phyloP scores from a whole-genome alignment of 2,113 vertebrate genomes.

The Aplodontia rufa region DNA sequence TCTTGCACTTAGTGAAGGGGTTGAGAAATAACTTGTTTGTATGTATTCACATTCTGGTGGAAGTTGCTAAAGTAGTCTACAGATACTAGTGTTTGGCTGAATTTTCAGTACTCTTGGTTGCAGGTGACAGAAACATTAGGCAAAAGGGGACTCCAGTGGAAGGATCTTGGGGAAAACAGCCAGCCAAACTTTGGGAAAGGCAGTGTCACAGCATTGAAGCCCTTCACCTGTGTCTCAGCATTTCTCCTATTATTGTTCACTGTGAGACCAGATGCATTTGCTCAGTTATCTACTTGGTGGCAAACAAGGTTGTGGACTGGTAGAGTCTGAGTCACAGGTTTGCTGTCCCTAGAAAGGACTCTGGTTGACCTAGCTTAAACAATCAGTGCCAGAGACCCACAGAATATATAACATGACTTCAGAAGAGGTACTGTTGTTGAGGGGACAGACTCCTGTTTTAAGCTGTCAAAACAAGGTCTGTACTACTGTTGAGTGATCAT shows the following conservation, averaged over 20 bases:
- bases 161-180: background rate
- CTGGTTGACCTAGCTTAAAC: background rate
- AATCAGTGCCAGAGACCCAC: background rate
- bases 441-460: background rate
- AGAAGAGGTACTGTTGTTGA: background rate
- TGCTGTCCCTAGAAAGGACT: background rate
- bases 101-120: background rate
- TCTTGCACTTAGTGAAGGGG: background rate
- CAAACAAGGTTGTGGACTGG: background rate
- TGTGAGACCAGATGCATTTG: background rate
- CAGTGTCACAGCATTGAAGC: background rate
- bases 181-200: background rate
- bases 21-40: background rate
- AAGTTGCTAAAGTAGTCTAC: background rate
- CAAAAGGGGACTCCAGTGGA: background rate
- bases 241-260: background rate
- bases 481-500: background rate
- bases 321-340: background rate
- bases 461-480: background rate
- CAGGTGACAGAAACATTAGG: background rate
- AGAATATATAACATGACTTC: background rate
- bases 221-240: background rate
- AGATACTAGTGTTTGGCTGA: background rate
- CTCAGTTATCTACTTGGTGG: background rate
- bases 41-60: background rate